Conservation (phyloP, 2,113 vertebrate genomes). For the Rhinopithecus roxellana region DNA sequence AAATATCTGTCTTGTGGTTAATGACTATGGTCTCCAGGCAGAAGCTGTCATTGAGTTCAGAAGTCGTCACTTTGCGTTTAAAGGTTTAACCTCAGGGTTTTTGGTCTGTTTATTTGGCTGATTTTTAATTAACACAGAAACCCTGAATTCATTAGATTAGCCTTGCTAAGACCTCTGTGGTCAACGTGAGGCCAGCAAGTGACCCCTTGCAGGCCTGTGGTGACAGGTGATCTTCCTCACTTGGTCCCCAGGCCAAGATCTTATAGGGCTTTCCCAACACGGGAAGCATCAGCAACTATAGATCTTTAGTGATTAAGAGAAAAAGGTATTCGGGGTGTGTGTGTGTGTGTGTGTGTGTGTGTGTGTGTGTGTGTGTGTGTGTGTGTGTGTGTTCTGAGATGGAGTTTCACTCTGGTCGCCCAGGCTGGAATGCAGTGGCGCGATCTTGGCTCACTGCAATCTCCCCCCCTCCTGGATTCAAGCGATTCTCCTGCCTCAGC, state of each 20-base stretch:
- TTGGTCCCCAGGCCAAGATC: background rate
- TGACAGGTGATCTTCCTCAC: background rate
- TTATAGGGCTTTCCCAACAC: background rate
- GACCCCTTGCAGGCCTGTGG: background rate
- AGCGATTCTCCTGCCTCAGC: too few relatives aligned
- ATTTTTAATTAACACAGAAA: slow-evolving; percentile 33
- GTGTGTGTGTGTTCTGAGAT: too few relatives aligned
- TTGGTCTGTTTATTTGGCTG: background rate
- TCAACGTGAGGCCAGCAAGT: background rate
- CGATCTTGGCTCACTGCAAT: too few relatives aligned
- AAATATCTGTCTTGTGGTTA: background rate
- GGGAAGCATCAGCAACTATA: background rate
- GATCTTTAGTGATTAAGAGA: background rate
- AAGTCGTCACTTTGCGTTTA: background rate
- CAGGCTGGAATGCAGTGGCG: too few relatives aligned
- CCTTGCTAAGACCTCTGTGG: background rate
- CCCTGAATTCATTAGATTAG: background rate
- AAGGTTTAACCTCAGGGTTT: background rate
- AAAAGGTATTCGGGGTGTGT: background rate
- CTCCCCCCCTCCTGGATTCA: too few relatives aligned
- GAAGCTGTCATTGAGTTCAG: background rate
- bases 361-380: too few relatives aligned
- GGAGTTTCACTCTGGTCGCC: too few relatives aligned
- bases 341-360: too few relatives aligned
- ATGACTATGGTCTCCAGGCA: background rate